phyloP scores from a whole-genome alignment of 2,797 vertebrate species.

The Sebastes oblongus region DNA sequence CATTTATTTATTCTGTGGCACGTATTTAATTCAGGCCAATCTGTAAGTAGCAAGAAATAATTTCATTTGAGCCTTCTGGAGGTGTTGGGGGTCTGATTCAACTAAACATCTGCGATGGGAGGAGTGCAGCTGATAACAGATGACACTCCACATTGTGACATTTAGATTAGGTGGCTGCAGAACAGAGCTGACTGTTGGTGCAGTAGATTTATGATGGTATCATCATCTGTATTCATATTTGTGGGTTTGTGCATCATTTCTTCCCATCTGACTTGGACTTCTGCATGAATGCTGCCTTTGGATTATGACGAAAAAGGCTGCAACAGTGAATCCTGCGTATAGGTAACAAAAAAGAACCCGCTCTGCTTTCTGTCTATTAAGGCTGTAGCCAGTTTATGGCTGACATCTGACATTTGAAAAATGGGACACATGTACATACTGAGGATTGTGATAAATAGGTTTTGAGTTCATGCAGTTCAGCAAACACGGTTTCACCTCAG shows the following conservation, averaged over 20 bases:
- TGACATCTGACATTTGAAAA: slow-evolving; percentile 20
- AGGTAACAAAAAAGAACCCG: background rate
- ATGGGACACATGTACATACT: background rate
- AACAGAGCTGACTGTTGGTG: background rate
- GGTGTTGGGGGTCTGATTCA: slow-evolving; percentile 34
- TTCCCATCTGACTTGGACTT: background rate
- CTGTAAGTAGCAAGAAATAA: slow-evolving; percentile 41
- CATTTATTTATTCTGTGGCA: slow-evolving; percentile 46
- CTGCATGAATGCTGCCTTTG: background rate
- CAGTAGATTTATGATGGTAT: slow-evolving; percentile 8
- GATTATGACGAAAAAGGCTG: background rate
- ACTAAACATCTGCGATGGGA: slow-evolving; percentile 35
- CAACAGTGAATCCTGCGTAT: background rate
- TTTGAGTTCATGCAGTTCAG: background rate
- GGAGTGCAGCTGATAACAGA: slow-evolving; percentile 25
- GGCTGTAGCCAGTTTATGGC: background rate
- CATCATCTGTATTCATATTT: background rate
- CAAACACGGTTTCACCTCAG: background rate
- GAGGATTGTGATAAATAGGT: background rate
- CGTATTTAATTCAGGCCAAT: slow-evolving; percentile 42
- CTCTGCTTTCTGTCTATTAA: slow-evolving; percentile 3
- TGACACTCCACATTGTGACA: slow-evolving; percentile 35
- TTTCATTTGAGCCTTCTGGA: slow-evolving; percentile 34
- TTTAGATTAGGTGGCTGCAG: slow-evolving; percentile 20
- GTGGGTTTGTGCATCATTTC: slow-evolving; percentile 3